A percentile compares a stretch with the other conserved stretches of the same genome.
These are phyloP conservation scores for Morpho achilles DNA, from an alignment of 2,888 invertebrate genomes.

Conservation along the genomic window DNA sequence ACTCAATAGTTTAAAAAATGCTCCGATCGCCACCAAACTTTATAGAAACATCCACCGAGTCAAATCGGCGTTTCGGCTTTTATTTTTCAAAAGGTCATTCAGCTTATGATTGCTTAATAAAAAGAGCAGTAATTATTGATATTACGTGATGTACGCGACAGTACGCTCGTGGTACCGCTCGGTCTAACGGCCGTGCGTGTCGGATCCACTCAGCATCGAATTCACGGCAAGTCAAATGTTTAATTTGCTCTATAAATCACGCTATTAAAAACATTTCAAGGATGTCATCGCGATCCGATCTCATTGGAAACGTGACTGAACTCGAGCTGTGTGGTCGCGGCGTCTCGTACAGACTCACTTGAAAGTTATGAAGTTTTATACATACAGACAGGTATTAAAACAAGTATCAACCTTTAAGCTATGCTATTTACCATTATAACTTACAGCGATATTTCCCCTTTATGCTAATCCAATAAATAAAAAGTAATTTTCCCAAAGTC, in stretches of 20 bases:
- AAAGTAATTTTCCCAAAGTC: no score
- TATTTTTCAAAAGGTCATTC: no score
- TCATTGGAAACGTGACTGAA: slow-evolving; percentile 72
- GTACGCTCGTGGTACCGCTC: slow-evolving; percentile 22
- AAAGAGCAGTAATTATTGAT: no score
- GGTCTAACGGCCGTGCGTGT: slow-evolving; percentile 64
- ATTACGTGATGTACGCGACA: slow-evolving; percentile 7
- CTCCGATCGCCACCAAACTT: no score
- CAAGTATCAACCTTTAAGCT: not conserved
- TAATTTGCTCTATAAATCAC: slow-evolving; percentile 79
- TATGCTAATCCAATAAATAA: no score
- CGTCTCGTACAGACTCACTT: not conserved
- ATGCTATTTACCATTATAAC: no score
- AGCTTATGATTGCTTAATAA: no score
- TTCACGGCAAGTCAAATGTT: slow-evolving; percentile 79
- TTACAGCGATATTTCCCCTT: no score
- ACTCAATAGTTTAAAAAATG: no score
- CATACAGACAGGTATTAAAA: slow-evolving; percentile 5
- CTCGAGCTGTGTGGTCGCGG: slow-evolving; percentile 65
- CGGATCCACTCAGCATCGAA: slow-evolving; percentile 74
- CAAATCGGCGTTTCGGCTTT: no score
- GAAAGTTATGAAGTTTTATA: slow-evolving; percentile 3
- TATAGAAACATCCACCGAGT: no score
- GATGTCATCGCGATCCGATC: slow-evolving; percentile 74
- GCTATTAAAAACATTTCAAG: slow-evolving; percentile 78